These are phyloP conservation scores for Myotis daubentonii DNA, from an alignment of 2,797 vertebrate species.

Conservation along the genomic window DNA sequence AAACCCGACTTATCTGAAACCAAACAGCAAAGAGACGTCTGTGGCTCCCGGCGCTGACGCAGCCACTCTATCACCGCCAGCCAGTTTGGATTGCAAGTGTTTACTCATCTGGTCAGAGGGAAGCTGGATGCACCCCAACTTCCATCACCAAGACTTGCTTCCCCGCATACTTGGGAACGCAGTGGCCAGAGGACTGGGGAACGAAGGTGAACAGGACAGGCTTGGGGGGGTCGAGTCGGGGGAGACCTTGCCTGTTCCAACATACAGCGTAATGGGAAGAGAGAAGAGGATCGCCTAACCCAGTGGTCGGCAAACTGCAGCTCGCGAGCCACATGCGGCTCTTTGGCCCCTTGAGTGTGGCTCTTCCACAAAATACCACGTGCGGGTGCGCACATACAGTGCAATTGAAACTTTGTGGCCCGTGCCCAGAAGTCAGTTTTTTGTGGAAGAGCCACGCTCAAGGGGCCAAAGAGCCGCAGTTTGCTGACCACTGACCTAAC, in stretches of 20 bases:
- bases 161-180: not conserved
- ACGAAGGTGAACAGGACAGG: not conserved
- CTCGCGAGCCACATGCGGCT: too few species aligned
- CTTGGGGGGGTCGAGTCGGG: not conserved
- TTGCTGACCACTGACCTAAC: not conserved
- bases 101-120: not conserved
- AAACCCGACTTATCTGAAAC: not conserved
- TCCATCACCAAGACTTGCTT: not conserved
- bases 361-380: too few species aligned
- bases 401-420: too few species aligned
- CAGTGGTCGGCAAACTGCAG: too few species aligned
- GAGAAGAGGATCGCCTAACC: not conserved
- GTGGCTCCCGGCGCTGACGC: not conserved
- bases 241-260: not conserved
- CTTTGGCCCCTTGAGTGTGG: too few species aligned
- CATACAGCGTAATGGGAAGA: not conserved
- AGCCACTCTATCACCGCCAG: not conserved
- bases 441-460: too few species aligned
- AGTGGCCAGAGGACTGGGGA: not conserved
- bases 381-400: too few species aligned
- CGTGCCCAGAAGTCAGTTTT: too few species aligned
- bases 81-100: not conserved
- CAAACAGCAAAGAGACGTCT: not conserved
- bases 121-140: not conserved
- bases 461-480: too few species aligned